Conservation (phyloP, 2,888 invertebrate species). For the Ferrisia virgata region DNA sequence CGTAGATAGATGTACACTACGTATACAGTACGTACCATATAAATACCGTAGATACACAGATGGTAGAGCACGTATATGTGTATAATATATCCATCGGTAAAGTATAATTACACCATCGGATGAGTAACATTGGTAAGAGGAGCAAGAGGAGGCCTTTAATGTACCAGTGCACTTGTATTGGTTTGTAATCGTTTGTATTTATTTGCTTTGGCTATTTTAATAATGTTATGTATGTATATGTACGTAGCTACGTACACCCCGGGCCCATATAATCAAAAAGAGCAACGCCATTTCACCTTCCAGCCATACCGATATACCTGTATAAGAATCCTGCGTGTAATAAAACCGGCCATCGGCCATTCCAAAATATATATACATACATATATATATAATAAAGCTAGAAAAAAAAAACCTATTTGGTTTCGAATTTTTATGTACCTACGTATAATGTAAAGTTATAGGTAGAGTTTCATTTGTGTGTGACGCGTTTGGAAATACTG, state of each 20-base stretch:
- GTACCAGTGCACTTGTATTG: neutral
- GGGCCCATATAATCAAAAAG: constrained; percentile 4
- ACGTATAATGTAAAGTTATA: too few relatives aligned
- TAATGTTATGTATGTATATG: neutral
- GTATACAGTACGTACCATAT: too few relatives aligned
- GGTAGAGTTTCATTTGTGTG: neutral
- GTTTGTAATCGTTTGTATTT: neutral
- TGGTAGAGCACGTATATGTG: constrained; percentile 30
- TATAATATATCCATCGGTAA: constrained; percentile 30
- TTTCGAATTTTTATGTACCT: neutral
- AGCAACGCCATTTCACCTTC: constrained; percentile 14
- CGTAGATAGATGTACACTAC: too few relatives aligned
- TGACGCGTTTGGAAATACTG: neutral
- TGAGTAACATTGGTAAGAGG: constrained; percentile 27
- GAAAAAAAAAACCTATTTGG: neutral
- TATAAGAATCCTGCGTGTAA: neutral
- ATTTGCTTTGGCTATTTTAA: constrained; percentile 30
- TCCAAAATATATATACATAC: too few relatives aligned
- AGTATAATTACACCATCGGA: constrained; percentile 27
- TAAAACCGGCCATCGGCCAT: neutral
- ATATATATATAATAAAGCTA: too few relatives aligned
- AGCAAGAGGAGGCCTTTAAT: neutral
- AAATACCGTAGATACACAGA: neutral
- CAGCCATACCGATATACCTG: neutral
- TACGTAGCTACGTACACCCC: neutral